These are phyloP conservation scores for Corapipo altera DNA, from an alignment of 2,113 vertebrate species.

Conservation along the genomic window DNA sequence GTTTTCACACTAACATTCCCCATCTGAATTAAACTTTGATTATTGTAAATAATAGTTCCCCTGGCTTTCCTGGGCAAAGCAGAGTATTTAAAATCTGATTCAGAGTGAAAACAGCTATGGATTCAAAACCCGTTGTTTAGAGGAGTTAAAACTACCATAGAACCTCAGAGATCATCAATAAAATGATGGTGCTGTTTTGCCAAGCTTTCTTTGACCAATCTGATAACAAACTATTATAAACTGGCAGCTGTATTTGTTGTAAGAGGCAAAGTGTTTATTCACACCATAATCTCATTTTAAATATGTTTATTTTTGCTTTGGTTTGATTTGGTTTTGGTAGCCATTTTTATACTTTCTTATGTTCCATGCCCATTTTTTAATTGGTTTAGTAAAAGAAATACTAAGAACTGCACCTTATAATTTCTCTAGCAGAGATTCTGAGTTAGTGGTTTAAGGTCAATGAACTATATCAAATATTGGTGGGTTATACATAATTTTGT, in stretches of 20 bases:
- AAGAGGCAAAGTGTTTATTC: not conserved
- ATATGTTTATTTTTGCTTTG: not conserved
- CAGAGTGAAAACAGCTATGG: not conserved
- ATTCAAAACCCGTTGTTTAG: not conserved
- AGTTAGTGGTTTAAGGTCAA: not conserved
- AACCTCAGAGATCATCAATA: not conserved
- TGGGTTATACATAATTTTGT: not conserved
- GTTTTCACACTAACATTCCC: not conserved
- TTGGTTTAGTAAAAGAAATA: not conserved
- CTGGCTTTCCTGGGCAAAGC: not conserved
- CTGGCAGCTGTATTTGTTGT: not conserved
- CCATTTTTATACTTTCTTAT: not conserved
- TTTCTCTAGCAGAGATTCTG: not conserved
- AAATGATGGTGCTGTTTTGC: not conserved
- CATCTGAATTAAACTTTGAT: constrained; percentile 2
- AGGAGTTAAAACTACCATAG: not conserved
- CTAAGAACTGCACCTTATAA: not conserved
- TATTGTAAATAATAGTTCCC: not conserved
- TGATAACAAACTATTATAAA: not conserved
- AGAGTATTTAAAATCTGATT: not conserved
- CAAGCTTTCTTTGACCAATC: not conserved
- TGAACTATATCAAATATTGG: not conserved
- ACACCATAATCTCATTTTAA: not conserved
- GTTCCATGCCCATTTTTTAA: not conserved
- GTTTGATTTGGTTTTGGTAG: not conserved